phyloP scores from a whole-genome alignment of 2,113 vertebrate genomes.

The Rhinichthys klamathensis region DNA sequence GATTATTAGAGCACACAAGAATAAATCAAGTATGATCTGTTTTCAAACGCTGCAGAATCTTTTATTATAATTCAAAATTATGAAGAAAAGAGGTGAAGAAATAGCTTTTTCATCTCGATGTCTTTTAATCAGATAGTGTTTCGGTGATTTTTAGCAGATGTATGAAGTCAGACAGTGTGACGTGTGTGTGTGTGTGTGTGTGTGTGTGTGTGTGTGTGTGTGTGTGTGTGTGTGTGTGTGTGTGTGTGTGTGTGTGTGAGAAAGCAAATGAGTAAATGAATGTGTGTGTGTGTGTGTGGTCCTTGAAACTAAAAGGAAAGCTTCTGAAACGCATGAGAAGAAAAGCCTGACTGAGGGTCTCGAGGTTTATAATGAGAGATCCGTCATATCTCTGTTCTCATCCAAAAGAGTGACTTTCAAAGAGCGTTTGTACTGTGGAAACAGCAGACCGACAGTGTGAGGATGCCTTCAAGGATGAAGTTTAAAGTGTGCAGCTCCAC shows the following conservation, averaged over 20 bases:
- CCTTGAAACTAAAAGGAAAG: background rate
- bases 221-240: no score
- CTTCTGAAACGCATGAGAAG: constrained; percentile 10
- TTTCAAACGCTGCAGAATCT: background rate
- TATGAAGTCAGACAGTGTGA: background rate
- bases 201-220: no score
- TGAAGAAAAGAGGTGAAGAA: background rate
- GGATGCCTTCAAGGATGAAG: constrained; percentile 1
- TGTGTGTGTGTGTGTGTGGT: no score
- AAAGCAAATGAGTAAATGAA: no score
- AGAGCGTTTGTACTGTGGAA: constrained; percentile 9
- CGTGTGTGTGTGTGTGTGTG: background rate
- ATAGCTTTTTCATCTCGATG: background rate
- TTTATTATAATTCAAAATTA: background rate
- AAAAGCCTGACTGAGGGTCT: background rate
- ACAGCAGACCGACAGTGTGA: background rate
- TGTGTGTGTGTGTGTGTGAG: background rate
- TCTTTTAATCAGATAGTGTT: background rate
- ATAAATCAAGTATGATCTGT: background rate
- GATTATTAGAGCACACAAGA: background rate
- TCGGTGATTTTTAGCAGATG: background rate
- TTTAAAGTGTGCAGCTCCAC: background rate
- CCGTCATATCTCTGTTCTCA: background rate
- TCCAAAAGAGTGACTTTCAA: background rate
- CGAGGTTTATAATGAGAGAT: constrained; percentile 17